phyloP scores from a whole-genome alignment of 2,888 invertebrate species.

The Caenorhabditis sp. region DNA sequence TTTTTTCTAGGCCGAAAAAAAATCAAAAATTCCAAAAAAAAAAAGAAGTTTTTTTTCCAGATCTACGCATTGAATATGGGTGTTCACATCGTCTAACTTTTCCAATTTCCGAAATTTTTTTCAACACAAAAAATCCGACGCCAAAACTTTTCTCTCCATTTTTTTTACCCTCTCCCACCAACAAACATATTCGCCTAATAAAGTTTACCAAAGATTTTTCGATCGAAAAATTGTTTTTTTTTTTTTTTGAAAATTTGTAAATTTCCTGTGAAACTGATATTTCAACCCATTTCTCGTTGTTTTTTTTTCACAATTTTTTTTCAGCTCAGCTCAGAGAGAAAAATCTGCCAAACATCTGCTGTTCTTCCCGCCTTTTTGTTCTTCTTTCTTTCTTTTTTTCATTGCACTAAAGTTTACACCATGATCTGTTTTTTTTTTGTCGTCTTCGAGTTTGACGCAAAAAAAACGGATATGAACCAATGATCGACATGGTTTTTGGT shows the following conservation, averaged over 20 bases:
- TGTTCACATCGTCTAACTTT: conserved; percentile 46
- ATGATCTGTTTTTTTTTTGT: not conserved
- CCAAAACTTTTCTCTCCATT: not conserved
- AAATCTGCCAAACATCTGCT: not conserved
- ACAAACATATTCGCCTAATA: not conserved
- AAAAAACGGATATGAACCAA: conserved; percentile 1
- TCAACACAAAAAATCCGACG: too few species aligned
- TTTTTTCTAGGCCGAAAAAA: too few species aligned
- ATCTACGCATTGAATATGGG: conserved; percentile 56
- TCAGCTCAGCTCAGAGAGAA: not conserved
- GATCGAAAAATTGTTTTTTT: not conserved
- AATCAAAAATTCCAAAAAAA: conserved; percentile 1
- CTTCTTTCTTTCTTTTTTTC: too few species aligned
- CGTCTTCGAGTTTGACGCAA: not conserved
- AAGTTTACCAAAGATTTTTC: not conserved
- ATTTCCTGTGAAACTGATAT: not conserved
- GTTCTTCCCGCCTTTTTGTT: not conserved
- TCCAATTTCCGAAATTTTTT: not conserved
- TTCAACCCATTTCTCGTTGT: not conserved
- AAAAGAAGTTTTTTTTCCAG: conserved; percentile 21
- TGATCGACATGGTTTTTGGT: not conserved
- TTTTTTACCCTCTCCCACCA: not conserved
- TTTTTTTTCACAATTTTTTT: not conserved
- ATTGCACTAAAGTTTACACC: conserved; percentile 5
- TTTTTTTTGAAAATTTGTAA: not conserved